Base-by-base conservation (phyloP, 2,113 vertebrate genomes). In the Camelus bactrianus region DNA sequence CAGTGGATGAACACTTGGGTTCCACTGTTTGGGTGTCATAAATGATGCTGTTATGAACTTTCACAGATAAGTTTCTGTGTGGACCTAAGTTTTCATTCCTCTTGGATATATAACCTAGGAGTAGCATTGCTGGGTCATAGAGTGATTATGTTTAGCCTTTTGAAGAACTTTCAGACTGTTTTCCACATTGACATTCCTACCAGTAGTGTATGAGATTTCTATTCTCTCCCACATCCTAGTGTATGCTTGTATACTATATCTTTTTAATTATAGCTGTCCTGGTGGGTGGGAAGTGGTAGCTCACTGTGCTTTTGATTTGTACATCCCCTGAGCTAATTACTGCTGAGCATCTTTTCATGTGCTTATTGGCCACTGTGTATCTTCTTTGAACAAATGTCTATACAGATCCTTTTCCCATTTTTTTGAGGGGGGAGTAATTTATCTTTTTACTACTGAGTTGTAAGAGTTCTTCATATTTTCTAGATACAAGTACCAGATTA, bases 401-500 rank as follows among this genome's bases (percentile, higher is more conserved):
- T 62, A 62, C 50, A 72, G 56, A 62, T 72, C 19, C 35, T 93
- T 85, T 81, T 17, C 56, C 13, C 46, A 80, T 30, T 95, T 81
- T 80, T 79, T 70, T 32, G 35, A 4, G 38, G 38, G 38, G 38
- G 38, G 4, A 42, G 20, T 54, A 72, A 69, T 26, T 84, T 72
- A 56, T 26, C 20, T 69, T 87, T 60, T 84, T 84, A 93, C 72
- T 85, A 90, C 30, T 93, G 64, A 85, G 54, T 20, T 90, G 17
- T 46, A 84, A 85, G 11, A 64, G n/a, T 89, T 85, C 64, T 90
- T 93, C 32, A 70, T 64, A 89, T 79, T 79, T 94, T 92, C 42
- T 94, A 91, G 60, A 75, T 88, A 77, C 3, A 64, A 88, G 5
- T 52, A 28, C 26, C 60, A 64, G 48, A 26, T 94, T 20, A 92